Base-by-base conservation (phyloP, 2,797 vertebrate genomes). In the Amazona ochrocephala region DNA sequence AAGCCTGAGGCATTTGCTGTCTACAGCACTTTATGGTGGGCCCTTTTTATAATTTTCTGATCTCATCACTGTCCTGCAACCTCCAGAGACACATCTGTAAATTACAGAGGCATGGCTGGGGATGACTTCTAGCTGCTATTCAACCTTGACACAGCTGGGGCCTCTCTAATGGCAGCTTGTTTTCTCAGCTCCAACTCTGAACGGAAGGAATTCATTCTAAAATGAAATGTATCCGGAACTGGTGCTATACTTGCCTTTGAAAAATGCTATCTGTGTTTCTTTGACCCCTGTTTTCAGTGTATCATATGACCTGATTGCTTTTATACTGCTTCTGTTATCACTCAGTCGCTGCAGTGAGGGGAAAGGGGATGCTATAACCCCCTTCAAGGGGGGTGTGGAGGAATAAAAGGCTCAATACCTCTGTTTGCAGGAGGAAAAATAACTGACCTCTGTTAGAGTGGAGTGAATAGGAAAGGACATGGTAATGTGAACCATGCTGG, bases 131-230 rank as follows among this genome's bases (percentile, higher is more conserved):
- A 42, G 74, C 88, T 97, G 65, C 89, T 89, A 84, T 87, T 94
- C 95, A 95, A 85, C 85, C 92, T 92, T 93, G 82, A 87, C 84
- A 73, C 93, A 91, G 64, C 88, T 94, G 88, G 91, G 74, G 95
- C 58, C 61, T 94, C 87, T 93, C 72, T 96, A 92, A 94, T 78
- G 71, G 87, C 74, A 94, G 76, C 78, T 87, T 92, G 77, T 84
- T 95, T 81, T 54, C 91, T 95, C 86, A 95, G 65, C 94, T 96
- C 84, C 82, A 84, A 21, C 47, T 96, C 37, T 87, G 89, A 96
- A 77, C 29, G 60, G 65, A 92, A 84, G 75, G 62, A 84, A 90
- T 94, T 94, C 2, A 91, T 85, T 89, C 27, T 16, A 95, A 97
- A 96, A 96, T 77, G 39, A 96, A 97, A 96, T 68, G 12, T 32